Percentiles rank a stretch among this genome's conserved stretches.
phyloP scores from a whole-genome alignment of 1,140 invertebrate species.

The Drosophila pectinifera region DNA sequence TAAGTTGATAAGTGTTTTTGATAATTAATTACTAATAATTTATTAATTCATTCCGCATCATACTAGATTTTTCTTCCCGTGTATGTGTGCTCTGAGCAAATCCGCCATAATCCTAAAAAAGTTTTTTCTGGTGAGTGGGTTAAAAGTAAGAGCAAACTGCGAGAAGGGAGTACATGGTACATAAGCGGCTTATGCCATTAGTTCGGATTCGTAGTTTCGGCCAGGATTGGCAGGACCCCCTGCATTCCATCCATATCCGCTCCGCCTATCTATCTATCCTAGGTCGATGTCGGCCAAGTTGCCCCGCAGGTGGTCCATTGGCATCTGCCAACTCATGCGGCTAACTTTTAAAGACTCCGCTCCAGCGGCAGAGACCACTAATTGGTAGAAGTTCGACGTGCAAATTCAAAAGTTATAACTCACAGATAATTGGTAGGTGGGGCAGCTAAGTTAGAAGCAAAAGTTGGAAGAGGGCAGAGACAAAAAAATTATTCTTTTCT shows the following conservation, averaged over 20 bases:
- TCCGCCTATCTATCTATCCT: conserved; percentile 15
- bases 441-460: background rate
- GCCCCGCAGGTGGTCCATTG: conserved; percentile 15
- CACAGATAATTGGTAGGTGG: conserved; percentile 30
- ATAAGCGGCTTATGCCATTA: conserved; percentile 75
- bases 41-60: background rate
- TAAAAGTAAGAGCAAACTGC: conserved; percentile 70
- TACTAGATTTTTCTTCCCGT: background rate
- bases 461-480: background rate
- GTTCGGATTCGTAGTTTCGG: conserved; percentile 46
- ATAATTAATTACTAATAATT: background rate
- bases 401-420: conserved; percentile 51
- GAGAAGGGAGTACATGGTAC: conserved; percentile 46
- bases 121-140: conserved; percentile 58
- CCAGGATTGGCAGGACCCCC: conserved; percentile 17
- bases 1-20: too few species aligned
- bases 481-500: background rate
- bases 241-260: conserved; percentile 18
- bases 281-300: conserved; percentile 16
- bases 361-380: conserved; percentile 27
- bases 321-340: conserved; percentile 43
- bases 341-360: conserved; percentile 38
- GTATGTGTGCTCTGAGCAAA: conserved; percentile 34
- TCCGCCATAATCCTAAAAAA: conserved; percentile 70
- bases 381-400: conserved; percentile 49